Base-by-base conservation (phyloP, 2,888 invertebrate species). In the Aspidapion aeneum region DNA sequence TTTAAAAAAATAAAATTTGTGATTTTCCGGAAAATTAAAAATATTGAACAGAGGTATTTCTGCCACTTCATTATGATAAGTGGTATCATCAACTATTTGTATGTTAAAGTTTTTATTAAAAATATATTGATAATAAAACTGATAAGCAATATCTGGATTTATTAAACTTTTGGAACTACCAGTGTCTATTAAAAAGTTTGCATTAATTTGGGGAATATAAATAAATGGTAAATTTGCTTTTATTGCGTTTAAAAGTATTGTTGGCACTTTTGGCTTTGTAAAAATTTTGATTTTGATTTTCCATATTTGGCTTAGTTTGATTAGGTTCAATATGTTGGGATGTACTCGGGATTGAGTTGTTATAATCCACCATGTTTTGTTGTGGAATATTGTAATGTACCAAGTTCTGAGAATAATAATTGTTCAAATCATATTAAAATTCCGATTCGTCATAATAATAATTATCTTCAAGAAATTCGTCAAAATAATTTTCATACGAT, bases 1-100 rank as follows among this genome's bases (percentile, higher is more conserved):
- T 19, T 60, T 18, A 22, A 60, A 60, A 2, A 60, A 49, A 48
- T 66, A 57, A 54, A 62, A 66, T 56, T 62, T 66, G 52, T 65
- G 60, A 22, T 49, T 18, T 51, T 22, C 62, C 17, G 18, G 12
- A 12, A 50, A 57, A 22, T 63, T 57, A 55, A 66, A 66, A 20
- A 52, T 58, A 16, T 55, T 49, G 35, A 66, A 66, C 19, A 63
- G 50, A 17, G 63, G 65, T 17, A 66, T 57, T 52, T 19, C 20
- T 18, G 55, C 57, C 18, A 60, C 58, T 66, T 66, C 60, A 48
- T n/a, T n/a, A n/a, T n/a, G n/a, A n/a, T n/a, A n/a, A n/a, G n/a
- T n/a, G n/a, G n/a, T n/a, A n/a, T n/a, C n/a, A n/a, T 63, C 60
- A 2, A 60, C 66, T 1, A 58, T 56, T 64, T 62, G 54, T 21